A percentile compares a stretch with the other conserved stretches of the same genome.
These are phyloP conservation scores for Dyspetes luteomarginatus DNA, from an alignment of 2,888 invertebrate species.

Conservation along the genomic window DNA sequence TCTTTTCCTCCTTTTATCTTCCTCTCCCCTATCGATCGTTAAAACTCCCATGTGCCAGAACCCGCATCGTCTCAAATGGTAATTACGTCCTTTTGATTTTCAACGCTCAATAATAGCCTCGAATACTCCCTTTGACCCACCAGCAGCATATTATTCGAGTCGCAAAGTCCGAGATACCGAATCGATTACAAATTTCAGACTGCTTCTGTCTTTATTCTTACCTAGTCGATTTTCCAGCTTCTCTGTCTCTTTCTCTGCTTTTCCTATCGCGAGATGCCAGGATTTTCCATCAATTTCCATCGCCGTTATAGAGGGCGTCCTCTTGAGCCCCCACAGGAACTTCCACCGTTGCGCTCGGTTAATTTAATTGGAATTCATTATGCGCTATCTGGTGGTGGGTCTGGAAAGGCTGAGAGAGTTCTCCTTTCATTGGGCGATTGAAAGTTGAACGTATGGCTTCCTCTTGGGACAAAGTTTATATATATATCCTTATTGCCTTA, in stretches of 20 bases:
- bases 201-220: neutral
- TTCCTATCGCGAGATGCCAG: neutral
- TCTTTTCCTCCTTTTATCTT: neutral
- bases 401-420: neutral
- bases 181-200: conserved; percentile 34
- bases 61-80: neutral
- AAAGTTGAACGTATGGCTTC: neutral
- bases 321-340: conserved; percentile 13
- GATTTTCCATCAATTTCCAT: conserved; percentile 25
- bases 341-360: conserved; percentile 29
- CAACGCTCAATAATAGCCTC: neutral
- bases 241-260: conserved; percentile 5
- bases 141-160: neutral
- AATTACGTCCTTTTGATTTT: neutral
- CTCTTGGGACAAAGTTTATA: too few species aligned
- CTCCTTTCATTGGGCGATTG: conserved; percentile 23
- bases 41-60: neutral
- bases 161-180: conserved; percentile 1
- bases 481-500: too few species aligned
- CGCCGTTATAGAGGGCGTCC: neutral
- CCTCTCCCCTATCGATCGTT: neutral
- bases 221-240: conserved; percentile 6
- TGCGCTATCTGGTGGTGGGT: conserved; percentile 61
- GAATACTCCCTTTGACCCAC: neutral
- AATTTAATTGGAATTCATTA: conserved; percentile 69